Percentiles rank a stretch among this genome's conserved stretches.
Conservation (phyloP, 1,140 invertebrate genomes). For the Chironomus tepperi region DNA sequence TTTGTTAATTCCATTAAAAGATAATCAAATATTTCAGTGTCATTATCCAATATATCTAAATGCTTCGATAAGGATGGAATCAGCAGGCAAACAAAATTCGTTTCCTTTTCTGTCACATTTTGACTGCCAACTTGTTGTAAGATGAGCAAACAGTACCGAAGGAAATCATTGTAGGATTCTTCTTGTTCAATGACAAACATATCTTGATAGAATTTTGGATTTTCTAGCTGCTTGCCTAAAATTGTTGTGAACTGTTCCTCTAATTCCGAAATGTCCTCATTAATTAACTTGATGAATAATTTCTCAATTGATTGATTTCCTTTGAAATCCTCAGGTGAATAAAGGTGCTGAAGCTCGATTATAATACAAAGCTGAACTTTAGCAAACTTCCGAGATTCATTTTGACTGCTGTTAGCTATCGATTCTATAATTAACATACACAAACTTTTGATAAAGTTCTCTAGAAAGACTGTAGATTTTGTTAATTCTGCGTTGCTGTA, state of each 20-base stretch:
- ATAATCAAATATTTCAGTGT: neutral
- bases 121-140: neutral
- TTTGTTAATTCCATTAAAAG: neutral
- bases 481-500: neutral
- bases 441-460: neutral
- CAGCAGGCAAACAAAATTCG: neutral
- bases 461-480: neutral
- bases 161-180: neutral
- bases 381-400: neutral
- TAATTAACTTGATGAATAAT: neutral
- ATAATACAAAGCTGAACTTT: neutral
- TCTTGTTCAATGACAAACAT: neutral
- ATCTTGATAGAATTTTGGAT: neutral
- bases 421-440: neutral
- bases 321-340: neutral
- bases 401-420: neutral
- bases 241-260: neutral
- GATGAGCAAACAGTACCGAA: neutral
- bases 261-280: neutral
- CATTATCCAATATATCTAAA: neutral
- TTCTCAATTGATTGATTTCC: neutral
- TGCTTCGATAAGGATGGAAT: neutral
- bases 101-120: neutral
- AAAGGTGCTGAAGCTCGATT: neutral
- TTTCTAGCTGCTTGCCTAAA: neutral